Evolutionary conservation across 2,888 invertebrate species (phyloP), one percentile per base, ranked within the genome.

Genomic region (Carcina quercana): DNA sequence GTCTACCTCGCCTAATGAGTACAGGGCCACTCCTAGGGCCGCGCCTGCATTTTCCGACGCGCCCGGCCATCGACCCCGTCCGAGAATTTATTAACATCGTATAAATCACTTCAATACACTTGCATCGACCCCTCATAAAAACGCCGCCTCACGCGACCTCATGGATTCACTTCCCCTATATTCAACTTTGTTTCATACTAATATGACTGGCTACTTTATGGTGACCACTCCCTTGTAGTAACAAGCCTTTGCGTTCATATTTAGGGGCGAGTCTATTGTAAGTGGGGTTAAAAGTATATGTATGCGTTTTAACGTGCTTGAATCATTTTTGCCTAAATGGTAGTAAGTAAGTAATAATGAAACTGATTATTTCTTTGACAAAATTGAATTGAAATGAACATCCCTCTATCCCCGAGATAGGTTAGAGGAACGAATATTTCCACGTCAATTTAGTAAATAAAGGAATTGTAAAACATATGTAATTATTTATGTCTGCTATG

Each of bases 91-190:
- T 68, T 65, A 67, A 66, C 59, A 47, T 45, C 45, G 41, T 55
- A 58, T 67, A 67, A 68, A 69, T 66, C 66, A 68, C 59, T 55
- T 47, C 59, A 47, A 51, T 55, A 56, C 55, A 59, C 58, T 59
- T 47, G 47, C 48, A 45, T 38, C 28, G 42, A 47, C 55, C 56
- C 58, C 37, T 59, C 52, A 49, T 54, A 58, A 56, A 57, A 35
- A 30, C 32, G 25, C 30, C 25, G 27, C 28, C 34, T 37, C 47
- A 49, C 49, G 49, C 47, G 49, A 44, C 42, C n/a, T 45, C 45
- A 34, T 28, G 30, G 34, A 30, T 30, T 29, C 17, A 6, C 11
- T 13, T 19, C 32, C 37, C 25, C 28, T 21, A n/a, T n/a, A n/a
- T n/a, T 7, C 10, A 10, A 22, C 10, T 15, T 28, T 31, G 17